These are phyloP conservation scores for Drosophila nasuta DNA, from an alignment of 1,140 invertebrate genomes.

Conservation along the genomic window DNA sequence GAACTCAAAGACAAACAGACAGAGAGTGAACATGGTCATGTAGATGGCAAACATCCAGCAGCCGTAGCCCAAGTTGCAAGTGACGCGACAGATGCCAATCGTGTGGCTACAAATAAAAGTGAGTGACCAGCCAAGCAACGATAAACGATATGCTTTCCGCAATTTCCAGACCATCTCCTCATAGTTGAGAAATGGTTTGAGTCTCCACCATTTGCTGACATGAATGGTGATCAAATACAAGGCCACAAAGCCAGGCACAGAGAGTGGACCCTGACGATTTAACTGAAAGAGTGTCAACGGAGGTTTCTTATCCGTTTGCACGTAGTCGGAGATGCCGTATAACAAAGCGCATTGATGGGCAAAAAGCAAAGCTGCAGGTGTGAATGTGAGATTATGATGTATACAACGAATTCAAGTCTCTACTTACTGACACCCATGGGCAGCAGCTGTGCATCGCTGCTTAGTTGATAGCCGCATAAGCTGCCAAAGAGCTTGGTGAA, in stretches of 20 bases:
- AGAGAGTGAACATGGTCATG: background rate
- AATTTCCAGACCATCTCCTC: background rate
- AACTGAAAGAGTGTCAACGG: background rate
- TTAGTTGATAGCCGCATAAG: constrained; percentile 19
- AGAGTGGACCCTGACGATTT: background rate
- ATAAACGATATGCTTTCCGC: background rate
- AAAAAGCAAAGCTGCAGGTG: background rate
- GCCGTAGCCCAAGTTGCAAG: constrained; percentile 1
- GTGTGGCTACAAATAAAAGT: background rate
- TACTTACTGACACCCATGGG: background rate
- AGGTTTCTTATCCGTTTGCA: background rate
- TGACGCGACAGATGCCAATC: background rate
- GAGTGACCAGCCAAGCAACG: background rate
- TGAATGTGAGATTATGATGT: no score
- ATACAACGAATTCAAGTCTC: no score
- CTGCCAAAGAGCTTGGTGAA: constrained; percentile 91
- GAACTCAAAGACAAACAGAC: constrained; percentile 8
- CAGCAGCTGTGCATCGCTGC: background rate
- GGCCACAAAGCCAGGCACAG: constrained; percentile 7
- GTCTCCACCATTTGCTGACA: background rate
- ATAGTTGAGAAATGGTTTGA: background rate
- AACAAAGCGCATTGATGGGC: background rate
- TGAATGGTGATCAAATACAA: background rate
- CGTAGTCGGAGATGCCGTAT: constrained; percentile 3
- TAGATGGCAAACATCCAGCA: constrained; percentile 2